These are phyloP conservation scores for Mayetiola destructor DNA, from an alignment of 2,888 invertebrate genomes.

Conservation along the genomic window DNA sequence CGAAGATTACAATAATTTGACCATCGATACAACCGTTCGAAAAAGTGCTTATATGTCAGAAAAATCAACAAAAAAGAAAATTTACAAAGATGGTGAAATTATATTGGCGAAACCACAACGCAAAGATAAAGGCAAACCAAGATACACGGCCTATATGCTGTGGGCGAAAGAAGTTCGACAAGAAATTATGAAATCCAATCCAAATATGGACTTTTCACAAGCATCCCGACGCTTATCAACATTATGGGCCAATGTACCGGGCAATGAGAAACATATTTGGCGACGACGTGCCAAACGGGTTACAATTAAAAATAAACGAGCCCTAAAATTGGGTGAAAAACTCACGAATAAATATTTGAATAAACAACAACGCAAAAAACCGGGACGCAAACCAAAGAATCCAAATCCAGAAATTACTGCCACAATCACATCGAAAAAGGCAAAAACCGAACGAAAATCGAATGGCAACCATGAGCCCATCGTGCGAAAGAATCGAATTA, in stretches of 20 bases:
- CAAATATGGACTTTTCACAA: slow-evolving; percentile 68
- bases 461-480: background rate
- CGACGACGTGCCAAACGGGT: slow-evolving; percentile 62
- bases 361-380: slow-evolving; percentile 14
- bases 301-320: background rate
- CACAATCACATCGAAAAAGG: background rate
- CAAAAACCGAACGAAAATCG: background rate
- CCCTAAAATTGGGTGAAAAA: background rate
- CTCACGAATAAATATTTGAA: background rate
- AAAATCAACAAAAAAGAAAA: slow-evolving; percentile 59
- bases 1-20: slow-evolving; percentile 28
- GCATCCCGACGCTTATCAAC: slow-evolving; percentile 75
- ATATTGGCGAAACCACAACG: slow-evolving; percentile 56
- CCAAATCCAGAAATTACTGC: background rate
- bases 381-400: slow-evolving; percentile 14
- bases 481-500: no score
- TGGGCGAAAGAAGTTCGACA: slow-evolving; percentile 77
- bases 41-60: slow-evolving; percentile 58
- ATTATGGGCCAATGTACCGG: slow-evolving; percentile 72
- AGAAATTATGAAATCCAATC: slow-evolving; percentile 53
- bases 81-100: slow-evolving; percentile 47
- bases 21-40: slow-evolving; percentile 27
- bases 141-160: slow-evolving; percentile 79
- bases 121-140: slow-evolving; percentile 65
- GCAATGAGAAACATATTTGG: slow-evolving; percentile 55